Percentiles rank a stretch among this genome's conserved stretches.
Evolutionary conservation across 2,113 vertebrate genomes (phyloP).

Genomic region (Hydrochoerus hydrochaeris): DNA sequence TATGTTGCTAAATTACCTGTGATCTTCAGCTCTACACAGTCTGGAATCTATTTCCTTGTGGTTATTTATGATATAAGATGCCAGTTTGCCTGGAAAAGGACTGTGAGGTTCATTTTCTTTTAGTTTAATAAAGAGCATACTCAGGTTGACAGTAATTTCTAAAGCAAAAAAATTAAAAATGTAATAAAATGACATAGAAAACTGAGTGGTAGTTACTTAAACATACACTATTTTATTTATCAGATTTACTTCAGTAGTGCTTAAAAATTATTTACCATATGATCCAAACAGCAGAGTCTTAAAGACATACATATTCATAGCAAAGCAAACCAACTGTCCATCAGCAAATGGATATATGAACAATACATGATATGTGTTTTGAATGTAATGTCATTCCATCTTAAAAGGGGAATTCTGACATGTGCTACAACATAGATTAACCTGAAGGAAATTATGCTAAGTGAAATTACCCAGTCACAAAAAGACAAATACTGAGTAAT

Average conservation of each 20-base stretch:
- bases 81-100: neutral
- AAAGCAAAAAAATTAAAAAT: neutral
- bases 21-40: neutral
- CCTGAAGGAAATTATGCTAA: neutral
- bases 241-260: neutral
- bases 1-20: too few species aligned
- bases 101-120: too few species aligned
- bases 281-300: neutral
- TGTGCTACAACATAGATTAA: neutral
- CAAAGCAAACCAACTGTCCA: neutral
- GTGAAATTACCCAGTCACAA: neutral
- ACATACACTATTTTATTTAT: neutral
- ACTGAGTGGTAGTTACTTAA: neutral
- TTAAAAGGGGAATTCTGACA: neutral
- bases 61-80: neutral
- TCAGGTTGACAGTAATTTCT: neutral
- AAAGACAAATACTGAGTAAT: neutral
- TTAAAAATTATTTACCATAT: neutral
- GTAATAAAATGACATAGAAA: neutral
- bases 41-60: neutral
- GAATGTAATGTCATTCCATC: neutral
- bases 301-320: neutral
- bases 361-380: neutral
- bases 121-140: too few species aligned
- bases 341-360: neutral